These are phyloP conservation scores for Stenchaetothrips biformis DNA, from an alignment of 2,888 invertebrate genomes.

Conservation along the genomic window DNA sequence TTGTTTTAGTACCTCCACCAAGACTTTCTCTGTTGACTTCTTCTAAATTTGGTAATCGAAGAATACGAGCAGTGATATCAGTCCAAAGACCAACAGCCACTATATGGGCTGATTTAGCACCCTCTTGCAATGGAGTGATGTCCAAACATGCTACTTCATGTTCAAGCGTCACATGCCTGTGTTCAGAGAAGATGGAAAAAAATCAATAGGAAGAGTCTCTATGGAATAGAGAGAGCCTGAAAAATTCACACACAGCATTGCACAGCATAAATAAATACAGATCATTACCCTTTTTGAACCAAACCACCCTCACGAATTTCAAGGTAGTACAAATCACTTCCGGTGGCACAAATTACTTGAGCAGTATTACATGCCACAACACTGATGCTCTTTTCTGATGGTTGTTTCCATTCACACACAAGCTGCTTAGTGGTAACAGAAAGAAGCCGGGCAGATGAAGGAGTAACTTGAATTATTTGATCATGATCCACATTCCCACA, in stretches of 20 bases:
- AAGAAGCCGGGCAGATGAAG: constrained; percentile 66
- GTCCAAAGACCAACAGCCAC: constrained; percentile 96
- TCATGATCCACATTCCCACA: constrained; percentile 85
- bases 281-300: constrained; percentile 54
- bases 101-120: constrained; percentile 60
- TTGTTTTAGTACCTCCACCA: constrained; percentile 62
- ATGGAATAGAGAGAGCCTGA: background rate
- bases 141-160: constrained; percentile 96
- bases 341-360: constrained; percentile 79
- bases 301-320: constrained; percentile 63
- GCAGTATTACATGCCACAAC: constrained; percentile 77
- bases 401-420: constrained; percentile 66
- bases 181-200: constrained; percentile 32
- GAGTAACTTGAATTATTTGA: constrained; percentile 75
- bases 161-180: constrained; percentile 67
- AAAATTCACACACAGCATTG: background rate
- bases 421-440: constrained; percentile 61
- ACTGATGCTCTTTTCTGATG: constrained; percentile 66
- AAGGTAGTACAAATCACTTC: constrained; percentile 79
- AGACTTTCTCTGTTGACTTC: constrained; percentile 82
- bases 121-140: constrained; percentile 67
- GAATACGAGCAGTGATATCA: constrained; percentile 85
- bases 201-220: background rate
- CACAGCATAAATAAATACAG: constrained; percentile 19
- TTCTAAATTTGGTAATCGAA: constrained; percentile 73